phyloP scores from a whole-genome alignment of 2,797 vertebrate species.

The Gorsachius magnificus region DNA sequence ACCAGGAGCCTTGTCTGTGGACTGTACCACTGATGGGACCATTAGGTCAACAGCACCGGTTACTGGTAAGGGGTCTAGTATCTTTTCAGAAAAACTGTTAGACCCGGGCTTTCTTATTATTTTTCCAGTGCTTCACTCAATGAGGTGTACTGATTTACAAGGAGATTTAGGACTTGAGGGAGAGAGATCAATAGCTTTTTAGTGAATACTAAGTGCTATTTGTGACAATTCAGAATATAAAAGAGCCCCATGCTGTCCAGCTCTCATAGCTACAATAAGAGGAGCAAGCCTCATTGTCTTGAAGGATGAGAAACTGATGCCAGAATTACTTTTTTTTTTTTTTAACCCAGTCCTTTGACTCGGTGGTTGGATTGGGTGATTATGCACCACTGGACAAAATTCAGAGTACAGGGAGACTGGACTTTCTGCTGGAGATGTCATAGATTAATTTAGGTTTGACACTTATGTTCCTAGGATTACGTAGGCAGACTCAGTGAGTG shows the following conservation, averaged over 20 bases:
- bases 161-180: constrained; percentile 23
- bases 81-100: background rate
- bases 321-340: background rate
- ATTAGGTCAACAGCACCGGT: background rate
- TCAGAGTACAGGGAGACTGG: background rate
- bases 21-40: background rate
- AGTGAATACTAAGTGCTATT: constrained; percentile 24
- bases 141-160: constrained; percentile 26
- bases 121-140: background rate
- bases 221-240: constrained; percentile 9
- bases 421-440: background rate
- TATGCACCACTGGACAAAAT: background rate
- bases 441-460: background rate
- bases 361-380: background rate
- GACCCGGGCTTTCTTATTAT: background rate
- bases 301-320: background rate
- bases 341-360: background rate
- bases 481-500: background rate
- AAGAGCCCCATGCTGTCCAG: background rate
- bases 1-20: background rate
- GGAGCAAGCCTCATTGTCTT: background rate
- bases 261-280: background rate
- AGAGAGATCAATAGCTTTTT: constrained; percentile 55
- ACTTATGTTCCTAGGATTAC: background rate
- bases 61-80: background rate